Evolutionary conservation across 2,113 vertebrate genomes (phyloP).

Genomic region (Oenanthe melanoleuca): DNA sequence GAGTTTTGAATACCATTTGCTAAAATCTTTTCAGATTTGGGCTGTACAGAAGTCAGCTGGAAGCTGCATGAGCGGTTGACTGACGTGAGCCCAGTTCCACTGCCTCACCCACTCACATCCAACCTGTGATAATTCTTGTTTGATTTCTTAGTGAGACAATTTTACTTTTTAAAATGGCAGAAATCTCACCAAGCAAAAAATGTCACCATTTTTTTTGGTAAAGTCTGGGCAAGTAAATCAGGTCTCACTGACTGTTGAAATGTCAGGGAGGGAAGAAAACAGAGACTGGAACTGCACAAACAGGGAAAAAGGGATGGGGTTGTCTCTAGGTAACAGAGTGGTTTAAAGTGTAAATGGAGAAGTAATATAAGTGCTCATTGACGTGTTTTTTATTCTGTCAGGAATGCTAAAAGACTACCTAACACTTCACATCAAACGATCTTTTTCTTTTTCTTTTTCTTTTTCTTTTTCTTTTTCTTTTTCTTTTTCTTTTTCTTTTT

Average conservation of each 20-base stretch:
- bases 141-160: not conserved
- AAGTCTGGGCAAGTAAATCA: not conserved
- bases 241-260: not conserved
- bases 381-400: not conserved
- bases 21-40: not conserved
- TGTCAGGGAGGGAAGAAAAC: not conserved
- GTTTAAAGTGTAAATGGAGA: not conserved
- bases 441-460: too few relatives aligned
- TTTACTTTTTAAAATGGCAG: not conserved
- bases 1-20: not conserved
- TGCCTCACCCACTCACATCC: not conserved
- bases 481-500: too few relatives aligned
- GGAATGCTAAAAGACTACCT: not conserved
- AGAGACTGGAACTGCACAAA: not conserved
- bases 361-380: not conserved
- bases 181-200: not conserved
- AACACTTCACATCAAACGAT: not conserved
- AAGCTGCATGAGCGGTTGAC: rapidly evolving
- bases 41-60: not conserved
- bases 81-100: not conserved
- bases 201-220: rapidly evolving
- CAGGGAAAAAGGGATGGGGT: not conserved
- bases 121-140: not conserved
- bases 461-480: too few relatives aligned
- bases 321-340: not conserved